Conservation (phyloP, 1,140 invertebrate genomes). For the Neodiprion virginianus region DNA sequence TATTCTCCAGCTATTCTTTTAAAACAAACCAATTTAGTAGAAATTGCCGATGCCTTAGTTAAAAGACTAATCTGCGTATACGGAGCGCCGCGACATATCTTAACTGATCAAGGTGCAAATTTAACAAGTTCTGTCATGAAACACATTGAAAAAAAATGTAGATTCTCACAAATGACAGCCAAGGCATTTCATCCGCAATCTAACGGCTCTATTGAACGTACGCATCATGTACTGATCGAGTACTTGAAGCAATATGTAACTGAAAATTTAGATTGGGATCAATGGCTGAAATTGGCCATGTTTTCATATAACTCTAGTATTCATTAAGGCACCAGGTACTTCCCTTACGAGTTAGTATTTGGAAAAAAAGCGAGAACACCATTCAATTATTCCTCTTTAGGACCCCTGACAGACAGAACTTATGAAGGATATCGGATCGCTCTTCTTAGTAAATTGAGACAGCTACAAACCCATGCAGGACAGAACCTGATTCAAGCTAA, state of each 20-base stretch:
- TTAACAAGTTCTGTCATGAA: conserved; percentile 39
- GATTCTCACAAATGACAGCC: conserved; percentile 36
- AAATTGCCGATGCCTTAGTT: conserved; percentile 12
- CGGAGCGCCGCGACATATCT: conserved; percentile 5
- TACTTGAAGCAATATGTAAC: conserved; percentile 37
- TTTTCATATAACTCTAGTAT: conserved; percentile 7
- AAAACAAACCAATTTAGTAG: neutral
- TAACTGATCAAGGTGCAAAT: conserved; percentile 25
- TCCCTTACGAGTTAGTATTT: no score
- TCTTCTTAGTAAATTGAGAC: no score
- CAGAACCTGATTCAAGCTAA: no score
- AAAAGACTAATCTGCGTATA: conserved; percentile 13
- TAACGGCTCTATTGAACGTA: no score
- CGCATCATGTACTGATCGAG: conserved; percentile 32
- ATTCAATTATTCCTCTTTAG: no score
- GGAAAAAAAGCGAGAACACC: no score
- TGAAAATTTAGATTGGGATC: neutral
- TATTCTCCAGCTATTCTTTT: neutral
- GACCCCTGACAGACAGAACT: no score
- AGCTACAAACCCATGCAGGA: no score
- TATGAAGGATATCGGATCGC: no score
- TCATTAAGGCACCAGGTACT: neutral
- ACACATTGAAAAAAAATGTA: conserved; percentile 38
- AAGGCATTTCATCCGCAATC: conserved; percentile 43
- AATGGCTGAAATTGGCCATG: neutral